phyloP scores from a whole-genome alignment of 2,888 invertebrate genomes.

The Pandemis cinnamomeana region DNA sequence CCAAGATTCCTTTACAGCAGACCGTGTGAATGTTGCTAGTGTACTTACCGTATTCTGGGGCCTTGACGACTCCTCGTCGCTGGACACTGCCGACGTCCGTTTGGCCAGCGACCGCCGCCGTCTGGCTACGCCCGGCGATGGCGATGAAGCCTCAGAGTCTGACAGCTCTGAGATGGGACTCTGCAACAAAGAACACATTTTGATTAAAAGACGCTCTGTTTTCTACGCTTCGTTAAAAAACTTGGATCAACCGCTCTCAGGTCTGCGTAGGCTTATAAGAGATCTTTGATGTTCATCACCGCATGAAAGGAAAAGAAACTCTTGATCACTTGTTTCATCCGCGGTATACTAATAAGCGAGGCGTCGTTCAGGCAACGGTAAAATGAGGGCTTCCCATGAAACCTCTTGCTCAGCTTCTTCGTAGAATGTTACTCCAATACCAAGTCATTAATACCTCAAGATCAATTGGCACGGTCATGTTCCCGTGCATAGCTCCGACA shows the following conservation, averaged over 20 bases:
- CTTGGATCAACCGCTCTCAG: no score
- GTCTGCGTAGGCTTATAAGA: no score
- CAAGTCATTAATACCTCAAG: slow-evolving; percentile 45
- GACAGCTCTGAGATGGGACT: slow-evolving; percentile 86
- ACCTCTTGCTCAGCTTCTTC: not conserved
- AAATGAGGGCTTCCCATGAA: no score
- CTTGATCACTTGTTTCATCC: not conserved
- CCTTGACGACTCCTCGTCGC: slow-evolving; percentile 72
- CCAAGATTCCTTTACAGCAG: no score
- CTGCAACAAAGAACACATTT: slow-evolving; percentile 52
- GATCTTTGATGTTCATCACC: no score
- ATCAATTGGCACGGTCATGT: slow-evolving; percentile 50
- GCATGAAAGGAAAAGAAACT: not conserved
- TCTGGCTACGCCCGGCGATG: slow-evolving; percentile 64
- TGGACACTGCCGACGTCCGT: slow-evolving; percentile 75
- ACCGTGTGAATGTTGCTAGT: not conserved
- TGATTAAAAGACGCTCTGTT: no score
- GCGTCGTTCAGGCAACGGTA: not conserved
- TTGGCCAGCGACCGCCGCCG: slow-evolving; percentile 66
- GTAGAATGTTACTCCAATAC: not conserved
- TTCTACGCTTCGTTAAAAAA: no score
- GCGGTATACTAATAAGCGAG: not conserved
- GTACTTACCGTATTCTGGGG: slow-evolving; percentile 49
- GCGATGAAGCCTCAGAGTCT: slow-evolving; percentile 81
- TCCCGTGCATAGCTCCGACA: slow-evolving; percentile 69